Base-by-base conservation (phyloP, 2,797 vertebrate genomes). In the Cottoperca gobio region DNA sequence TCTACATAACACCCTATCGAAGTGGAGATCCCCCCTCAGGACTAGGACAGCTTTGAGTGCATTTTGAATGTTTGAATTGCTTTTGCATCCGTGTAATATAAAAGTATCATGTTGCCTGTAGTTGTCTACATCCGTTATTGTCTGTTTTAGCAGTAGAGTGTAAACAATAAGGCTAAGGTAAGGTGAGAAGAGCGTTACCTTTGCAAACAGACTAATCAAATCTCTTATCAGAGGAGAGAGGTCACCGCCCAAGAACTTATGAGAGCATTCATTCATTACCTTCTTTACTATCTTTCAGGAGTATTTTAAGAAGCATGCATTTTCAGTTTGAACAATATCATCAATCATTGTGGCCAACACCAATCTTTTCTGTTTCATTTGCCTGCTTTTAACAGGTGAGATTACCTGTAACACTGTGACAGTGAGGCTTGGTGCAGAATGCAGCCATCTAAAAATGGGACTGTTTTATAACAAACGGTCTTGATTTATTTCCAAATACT, bases 401-500 rank as follows among this genome's bases (percentile, higher is more conserved):
- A 23, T 26, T 17, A 24, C 13, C 12, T 60, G 21, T 45, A 12
- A 7, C 12, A n/a, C 28, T 48, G 31, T 69, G 35, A 53, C 50
- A 46, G 28, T 39, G 8, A 49, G n/a, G 2, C 42, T 48, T 50
- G 21, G 14, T 23, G 31, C 19, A 45, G 48, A 40, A 70, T 33
- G 2, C n/a, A 40, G n/a, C 8, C 0, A 0, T 42, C 6, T 61
- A 26, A 62, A 71, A 53, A 16, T 6, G 2, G 1, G 13, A 39
- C 12, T 33, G 19, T 70, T 54, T 71, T 57, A 49, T 5, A 35
- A 52, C 28, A 74, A 65, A 40, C 43, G 28, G n/a, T 53, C 46
- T 53, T 61, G 23, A 79, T 69, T 42, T 62, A 54, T 80, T 40
- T 42, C 24, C 33, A 70, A 75, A 68, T 26, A 54, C 48, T 52